A percentile compares a stretch with the other conserved stretches of the same genome.
Evolutionary conservation across 2,797 vertebrate species (phyloP).

Genomic region (Diplodus sargus): DNA sequence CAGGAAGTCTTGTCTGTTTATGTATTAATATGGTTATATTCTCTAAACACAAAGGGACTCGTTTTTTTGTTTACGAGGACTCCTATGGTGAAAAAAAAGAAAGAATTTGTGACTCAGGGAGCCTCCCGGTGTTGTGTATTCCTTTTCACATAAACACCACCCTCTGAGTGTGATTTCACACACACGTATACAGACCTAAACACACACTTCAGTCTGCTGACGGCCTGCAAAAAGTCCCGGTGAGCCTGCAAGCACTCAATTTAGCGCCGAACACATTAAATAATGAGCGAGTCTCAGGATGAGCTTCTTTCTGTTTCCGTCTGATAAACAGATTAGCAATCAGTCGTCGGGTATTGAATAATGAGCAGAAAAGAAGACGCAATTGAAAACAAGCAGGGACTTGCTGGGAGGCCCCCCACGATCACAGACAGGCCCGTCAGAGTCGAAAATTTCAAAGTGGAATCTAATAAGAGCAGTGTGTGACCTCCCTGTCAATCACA

Average conservation of each 20-base stretch:
- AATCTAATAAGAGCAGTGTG: constrained; percentile 61
- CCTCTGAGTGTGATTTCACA: constrained; percentile 48
- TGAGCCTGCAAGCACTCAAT: constrained; percentile 51
- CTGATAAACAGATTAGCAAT: constrained; percentile 70
- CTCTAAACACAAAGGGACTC: constrained; percentile 13
- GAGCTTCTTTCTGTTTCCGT: constrained; percentile 61
- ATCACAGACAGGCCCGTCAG: constrained; percentile 27
- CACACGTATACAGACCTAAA: constrained; percentile 30
- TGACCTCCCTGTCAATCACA: constrained; percentile 74
- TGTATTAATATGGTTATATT: neutral
- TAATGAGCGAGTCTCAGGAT: constrained; percentile 63
- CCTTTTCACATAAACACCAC: constrained; percentile 43
- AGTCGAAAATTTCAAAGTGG: constrained; percentile 55
- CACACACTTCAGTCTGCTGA: constrained; percentile 53
- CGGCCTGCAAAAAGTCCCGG: constrained; percentile 42
- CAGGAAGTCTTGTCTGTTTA: neutral
- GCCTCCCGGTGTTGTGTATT: constrained; percentile 39
- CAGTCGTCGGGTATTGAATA: constrained; percentile 69
- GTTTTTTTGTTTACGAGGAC: constrained; percentile 16
- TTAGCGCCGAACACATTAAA: constrained; percentile 63
- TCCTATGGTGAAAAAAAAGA: constrained; percentile 5
- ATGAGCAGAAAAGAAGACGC: constrained; percentile 48
- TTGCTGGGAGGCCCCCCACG: constrained; percentile 23
- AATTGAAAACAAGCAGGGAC: constrained; percentile 42
- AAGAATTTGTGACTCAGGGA: constrained; percentile 17